These are phyloP conservation scores for Muraenolepis orangiensis DNA, from an alignment of 2,797 vertebrate genomes.

Conservation along the genomic window DNA sequence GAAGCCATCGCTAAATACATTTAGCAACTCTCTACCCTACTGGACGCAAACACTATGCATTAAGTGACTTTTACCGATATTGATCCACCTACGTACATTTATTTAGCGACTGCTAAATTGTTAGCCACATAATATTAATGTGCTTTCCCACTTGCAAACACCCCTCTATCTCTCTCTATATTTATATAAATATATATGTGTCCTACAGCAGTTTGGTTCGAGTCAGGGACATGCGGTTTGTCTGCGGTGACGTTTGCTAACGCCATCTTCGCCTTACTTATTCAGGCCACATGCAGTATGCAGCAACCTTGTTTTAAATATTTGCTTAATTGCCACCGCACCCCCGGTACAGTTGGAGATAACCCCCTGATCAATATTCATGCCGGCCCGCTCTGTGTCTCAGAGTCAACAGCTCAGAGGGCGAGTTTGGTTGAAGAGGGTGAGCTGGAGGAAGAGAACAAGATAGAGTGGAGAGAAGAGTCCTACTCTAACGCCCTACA, in stretches of 20 bases:
- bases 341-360: background rate
- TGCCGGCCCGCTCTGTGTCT: background rate
- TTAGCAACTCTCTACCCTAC: background rate
- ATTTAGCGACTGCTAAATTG: background rate
- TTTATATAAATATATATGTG: too few species aligned
- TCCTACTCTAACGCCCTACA: too few species aligned
- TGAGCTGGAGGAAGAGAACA: background rate
- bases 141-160: background rate
- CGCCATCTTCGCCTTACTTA: background rate
- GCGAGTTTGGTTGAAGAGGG: background rate
- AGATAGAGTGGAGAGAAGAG: background rate
- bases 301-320: background rate
- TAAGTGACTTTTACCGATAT: background rate
- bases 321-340: background rate
- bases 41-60: background rate
- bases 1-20: background rate
- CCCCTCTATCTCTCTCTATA: too few species aligned
- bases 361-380: background rate
- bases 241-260: background rate
- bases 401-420: background rate
- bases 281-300: background rate
- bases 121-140: background rate
- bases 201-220: background rate
- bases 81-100: background rate
- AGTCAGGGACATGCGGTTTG: background rate